phyloP scores from a whole-genome alignment of 2,113 vertebrate genomes.

The Orientallactaga bullata region DNA sequence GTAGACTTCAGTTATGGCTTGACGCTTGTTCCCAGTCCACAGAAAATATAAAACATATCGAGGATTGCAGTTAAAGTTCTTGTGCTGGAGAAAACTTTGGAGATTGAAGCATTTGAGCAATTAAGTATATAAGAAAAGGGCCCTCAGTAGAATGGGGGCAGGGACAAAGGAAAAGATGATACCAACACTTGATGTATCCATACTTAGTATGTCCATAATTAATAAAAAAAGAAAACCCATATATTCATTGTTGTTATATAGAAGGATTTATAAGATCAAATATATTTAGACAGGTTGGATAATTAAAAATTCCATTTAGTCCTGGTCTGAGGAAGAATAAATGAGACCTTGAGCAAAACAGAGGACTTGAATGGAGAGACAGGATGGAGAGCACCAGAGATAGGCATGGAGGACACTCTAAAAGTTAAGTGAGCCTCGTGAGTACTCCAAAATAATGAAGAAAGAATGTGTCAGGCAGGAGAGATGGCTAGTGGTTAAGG shows the following conservation, averaged over 20 bases:
- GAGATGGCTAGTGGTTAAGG: no score
- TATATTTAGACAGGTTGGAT: not conserved
- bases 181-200: no score
- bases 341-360: not conserved
- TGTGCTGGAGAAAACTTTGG: not conserved
- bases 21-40: not conserved
- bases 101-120: not conserved
- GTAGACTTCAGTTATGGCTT: not conserved
- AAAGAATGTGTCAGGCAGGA: not conserved
- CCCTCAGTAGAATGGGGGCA: no score
- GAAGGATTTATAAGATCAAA: not conserved
- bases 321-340: not conserved
- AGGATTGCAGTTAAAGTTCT: not conserved
- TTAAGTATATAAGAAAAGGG: not conserved
- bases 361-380: not conserved
- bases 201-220: no score
- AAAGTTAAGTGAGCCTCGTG: not conserved
- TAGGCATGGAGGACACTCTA: not conserved
- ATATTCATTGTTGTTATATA: not conserved
- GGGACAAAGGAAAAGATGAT: no score
- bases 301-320: slow-evolving; percentile 16
- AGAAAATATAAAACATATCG: not conserved
- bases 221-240: not conserved
- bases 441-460: not conserved
- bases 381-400: not conserved